These are phyloP conservation scores for Philypnodon macrostomus DNA, from an alignment of 2,797 vertebrate genomes.

Conservation along the genomic window DNA sequence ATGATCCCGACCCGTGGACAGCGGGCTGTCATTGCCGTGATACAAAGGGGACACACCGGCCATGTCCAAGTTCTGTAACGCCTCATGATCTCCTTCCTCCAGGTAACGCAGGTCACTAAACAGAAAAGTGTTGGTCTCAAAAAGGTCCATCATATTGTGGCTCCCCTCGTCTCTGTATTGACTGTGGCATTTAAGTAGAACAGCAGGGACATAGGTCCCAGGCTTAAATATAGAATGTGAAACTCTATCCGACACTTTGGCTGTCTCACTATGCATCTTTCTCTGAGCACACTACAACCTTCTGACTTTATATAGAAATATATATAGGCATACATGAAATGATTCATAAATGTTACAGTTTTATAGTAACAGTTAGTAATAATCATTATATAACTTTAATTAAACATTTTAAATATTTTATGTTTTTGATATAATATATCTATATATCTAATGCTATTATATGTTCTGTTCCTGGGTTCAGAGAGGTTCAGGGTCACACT, in stretches of 20 bases:
- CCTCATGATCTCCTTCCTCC: constrained; percentile 87
- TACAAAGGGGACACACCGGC: constrained; percentile 90
- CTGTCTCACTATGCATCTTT: constrained; percentile 81
- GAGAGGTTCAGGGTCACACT: too few relatives aligned
- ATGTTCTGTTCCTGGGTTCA: too few relatives aligned
- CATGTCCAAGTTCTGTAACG: constrained; percentile 89
- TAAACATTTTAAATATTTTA: too few relatives aligned
- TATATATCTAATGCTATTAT: too few relatives aligned
- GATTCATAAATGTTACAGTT: too few relatives aligned
- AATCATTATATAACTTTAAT: too few relatives aligned
- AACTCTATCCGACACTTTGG: constrained; percentile 92
- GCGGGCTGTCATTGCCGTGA: constrained; percentile 83
- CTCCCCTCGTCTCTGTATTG: constrained; percentile 74
- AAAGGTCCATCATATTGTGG: constrained; percentile 99
- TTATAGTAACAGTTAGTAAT: too few relatives aligned
- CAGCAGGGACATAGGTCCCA: constrained; percentile 88
- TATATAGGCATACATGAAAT: constrained; percentile 15
- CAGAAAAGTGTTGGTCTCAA: constrained; percentile 96
- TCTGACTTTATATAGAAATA: constrained; percentile 68
- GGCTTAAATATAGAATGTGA: constrained; percentile 97
- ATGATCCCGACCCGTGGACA: constrained; percentile 86
- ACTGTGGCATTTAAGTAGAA: constrained; percentile 95
- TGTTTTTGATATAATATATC: too few relatives aligned
- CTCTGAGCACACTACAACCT: constrained; percentile 74
- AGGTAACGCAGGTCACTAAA: constrained; percentile 87